These are phyloP conservation scores for Eupleurogrammus muticus DNA, from an alignment of 2,797 vertebrate species.

Conservation along the genomic window DNA sequence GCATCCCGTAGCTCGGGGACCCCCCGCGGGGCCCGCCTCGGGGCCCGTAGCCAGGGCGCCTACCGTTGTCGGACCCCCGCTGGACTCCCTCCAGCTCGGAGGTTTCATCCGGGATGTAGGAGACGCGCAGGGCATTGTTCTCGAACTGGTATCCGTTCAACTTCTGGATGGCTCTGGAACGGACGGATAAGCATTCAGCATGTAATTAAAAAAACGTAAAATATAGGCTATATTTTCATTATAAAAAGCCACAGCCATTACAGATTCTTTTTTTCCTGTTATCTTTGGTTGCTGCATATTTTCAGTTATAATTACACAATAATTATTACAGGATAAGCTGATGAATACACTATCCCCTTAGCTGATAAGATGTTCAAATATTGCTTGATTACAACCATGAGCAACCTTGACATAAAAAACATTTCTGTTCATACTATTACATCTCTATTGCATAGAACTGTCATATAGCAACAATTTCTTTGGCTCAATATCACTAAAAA, in stretches of 20 bases:
- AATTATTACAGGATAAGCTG: no score
- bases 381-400: not conserved
- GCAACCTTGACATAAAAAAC: not conserved
- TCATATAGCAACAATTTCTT: no score
- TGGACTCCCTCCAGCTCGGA: constrained; percentile 81
- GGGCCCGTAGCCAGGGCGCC: constrained; percentile 85
- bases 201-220: not conserved
- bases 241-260: not conserved
- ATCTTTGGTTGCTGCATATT: not conserved
- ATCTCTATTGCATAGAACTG: no score
- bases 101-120: constrained; percentile 94
- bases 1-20: constrained; percentile 85
- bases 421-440: not conserved
- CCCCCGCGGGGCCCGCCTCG: constrained; percentile 87
- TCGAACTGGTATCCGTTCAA: constrained; percentile 95
- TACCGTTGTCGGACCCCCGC: constrained; percentile 89
- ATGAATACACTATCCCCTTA: not conserved
- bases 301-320: not conserved
- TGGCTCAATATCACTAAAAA: no score
- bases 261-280: not conserved
- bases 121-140: constrained; percentile 91
- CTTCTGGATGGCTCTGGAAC: constrained; percentile 92
- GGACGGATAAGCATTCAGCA: not conserved
- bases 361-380: not conserved
- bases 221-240: not conserved